Evolutionary conservation across 2,113 vertebrate species (phyloP).

Genomic region (Apus apus): DNA sequence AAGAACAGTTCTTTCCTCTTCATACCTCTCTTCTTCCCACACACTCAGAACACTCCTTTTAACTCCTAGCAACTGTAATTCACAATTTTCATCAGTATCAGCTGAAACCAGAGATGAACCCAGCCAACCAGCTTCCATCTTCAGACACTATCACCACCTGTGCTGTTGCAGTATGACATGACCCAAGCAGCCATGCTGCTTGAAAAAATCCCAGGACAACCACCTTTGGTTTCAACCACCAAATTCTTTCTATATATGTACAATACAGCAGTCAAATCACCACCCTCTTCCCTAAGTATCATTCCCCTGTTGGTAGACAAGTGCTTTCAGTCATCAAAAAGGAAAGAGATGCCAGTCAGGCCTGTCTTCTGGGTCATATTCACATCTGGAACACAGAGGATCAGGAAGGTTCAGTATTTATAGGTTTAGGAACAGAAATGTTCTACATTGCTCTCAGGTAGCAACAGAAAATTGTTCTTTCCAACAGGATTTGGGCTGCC

Average conservation of each 20-base stretch:
- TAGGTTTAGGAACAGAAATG: conserved; percentile 8
- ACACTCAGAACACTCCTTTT: neutral
- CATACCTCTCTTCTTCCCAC: neutral
- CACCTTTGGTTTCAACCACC: conserved; percentile 11
- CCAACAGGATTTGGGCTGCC: neutral
- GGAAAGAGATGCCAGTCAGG: neutral
- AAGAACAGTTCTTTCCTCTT: neutral
- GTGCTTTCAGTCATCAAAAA: conserved; percentile 13
- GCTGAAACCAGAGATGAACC: neutral
- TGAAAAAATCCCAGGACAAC: neutral
- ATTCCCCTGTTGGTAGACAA: neutral
- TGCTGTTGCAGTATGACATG: neutral
- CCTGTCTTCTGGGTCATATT: neutral
- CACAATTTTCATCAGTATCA: neutral
- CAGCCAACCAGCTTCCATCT: neutral
- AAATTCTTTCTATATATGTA: neutral
- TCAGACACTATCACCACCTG: neutral
- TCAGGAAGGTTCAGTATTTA: conserved; percentile 9
- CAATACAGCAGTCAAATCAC: conserved; percentile 14
- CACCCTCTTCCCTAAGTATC: neutral
- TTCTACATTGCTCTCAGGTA: neutral
- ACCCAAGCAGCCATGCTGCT: neutral
- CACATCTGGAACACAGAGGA: neutral
- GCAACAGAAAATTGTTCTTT: neutral
- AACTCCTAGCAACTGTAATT: neutral